Base-by-base conservation (phyloP, 2,113 vertebrate genomes). In the Phaethon lepturus region DNA sequence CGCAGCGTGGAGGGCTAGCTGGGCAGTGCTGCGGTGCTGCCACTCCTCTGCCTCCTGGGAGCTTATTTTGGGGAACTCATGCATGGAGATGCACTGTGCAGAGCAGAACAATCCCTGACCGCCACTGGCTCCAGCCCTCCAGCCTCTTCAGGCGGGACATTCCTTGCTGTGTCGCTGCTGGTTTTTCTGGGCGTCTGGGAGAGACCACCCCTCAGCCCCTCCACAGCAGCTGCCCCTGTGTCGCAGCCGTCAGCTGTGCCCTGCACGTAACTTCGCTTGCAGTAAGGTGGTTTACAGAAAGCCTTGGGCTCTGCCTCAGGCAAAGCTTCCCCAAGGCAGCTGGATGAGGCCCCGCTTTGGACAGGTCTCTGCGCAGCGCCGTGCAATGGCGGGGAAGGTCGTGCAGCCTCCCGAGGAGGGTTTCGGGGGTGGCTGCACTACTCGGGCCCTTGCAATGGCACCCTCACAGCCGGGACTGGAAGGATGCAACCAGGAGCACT, bases 341-440 rank as follows among this genome's bases (percentile, higher is more conserved):
- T n/a, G 93, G 78, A 83, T 19, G 3, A 17, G 64, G 68, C 55
- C 76, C 13, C 1, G 2, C 10, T 0, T 5, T 3, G 2, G 53
- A 17, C 19, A 7, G 76, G 56, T 47, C 33, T 45, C 64, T 40
- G 64, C 3, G 13, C 29, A 25, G 62, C 4, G 29, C 74, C 4
- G 2, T 4, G 66, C 69, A 40, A 60, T 79, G 82, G 31, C 2
- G 0, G 68, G 60, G 38, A 38, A 63, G 67, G 40, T 0, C 9
- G 1, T 19, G 31, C 60, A 74, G 80, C 60, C 66, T 47, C n/a
- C 52, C 1, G 0, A 20, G 67, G 25, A 11, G 59, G 10, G 6
- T 16, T 26, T 23, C 0, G 3, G 50, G 53, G 28, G 35, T 1
- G 0, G 52, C 59, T 24, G 25, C 0, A 1, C 35, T 40, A 5